Base-by-base conservation (phyloP, 2,797 vertebrate genomes). In the Liparis tanakae region DNA sequence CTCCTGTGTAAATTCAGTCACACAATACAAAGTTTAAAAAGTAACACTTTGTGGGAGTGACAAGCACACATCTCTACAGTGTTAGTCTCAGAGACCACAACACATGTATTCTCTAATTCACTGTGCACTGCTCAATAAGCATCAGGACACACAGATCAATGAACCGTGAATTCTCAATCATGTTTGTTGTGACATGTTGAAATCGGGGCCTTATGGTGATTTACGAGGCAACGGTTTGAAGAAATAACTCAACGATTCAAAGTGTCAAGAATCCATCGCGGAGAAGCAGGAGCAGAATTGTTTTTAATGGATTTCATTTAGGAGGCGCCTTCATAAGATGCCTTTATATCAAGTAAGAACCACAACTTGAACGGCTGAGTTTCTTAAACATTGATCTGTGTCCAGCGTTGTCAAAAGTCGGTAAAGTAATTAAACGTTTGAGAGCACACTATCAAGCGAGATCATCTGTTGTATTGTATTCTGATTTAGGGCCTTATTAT, bases 271-370 rank as follows among this genome's bases (percentile, higher is more conserved):
- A 77, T 59, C 56, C 60, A 36, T 79, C 58, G 13, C 1, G 34
- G 73, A 72, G 64, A 61, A 74, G 18, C 22, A 13, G 37, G 20
- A 61, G 17, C 57, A 10, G 22, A 57, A 69, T 71, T 66, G 50
- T 60, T 77, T 59, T 60, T 55, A 76, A 69, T 39, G 67, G 70
- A 72, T 79, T 81, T 80, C 53, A 59, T 69, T 80, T 65, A 70
- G 61, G 61, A 15, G 68, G 6, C 12, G 57, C 39, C 9, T 41
- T 65, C 55, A 44, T 67, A 53, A 44, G 53, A 53, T n/a, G 57
- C 67, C 57, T 68, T 58, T 46, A 46, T 61, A 70, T 72, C 17
- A 46, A 66, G 56, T 15, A 9, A 14, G 17, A 68, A 10, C 5
- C 20, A 50, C 56, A 56, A 36, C 22, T 33, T 67, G 18, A 18